Percentiles rank a stretch among this genome's conserved stretches.
phyloP scores from a whole-genome alignment of 2,113 vertebrate genomes.

The Entomyzon cyanotis region DNA sequence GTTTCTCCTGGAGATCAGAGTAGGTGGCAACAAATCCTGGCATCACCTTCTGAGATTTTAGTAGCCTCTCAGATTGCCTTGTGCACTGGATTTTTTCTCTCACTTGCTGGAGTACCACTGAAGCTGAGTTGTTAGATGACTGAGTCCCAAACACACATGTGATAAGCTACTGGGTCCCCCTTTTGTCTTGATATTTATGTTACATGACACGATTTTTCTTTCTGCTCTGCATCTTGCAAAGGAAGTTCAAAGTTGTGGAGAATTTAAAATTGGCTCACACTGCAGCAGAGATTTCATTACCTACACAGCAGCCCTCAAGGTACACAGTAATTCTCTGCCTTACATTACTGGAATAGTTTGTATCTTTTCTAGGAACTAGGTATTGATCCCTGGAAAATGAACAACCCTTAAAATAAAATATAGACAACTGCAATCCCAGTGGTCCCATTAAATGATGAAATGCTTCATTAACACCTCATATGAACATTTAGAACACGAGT shows the following conservation, averaged over 20 bases:
- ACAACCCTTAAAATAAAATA: slow-evolving; percentile 44
- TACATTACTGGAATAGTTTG: slow-evolving; percentile 47
- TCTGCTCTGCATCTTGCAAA: background rate
- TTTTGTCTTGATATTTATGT: background rate
- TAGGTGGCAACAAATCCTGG: background rate
- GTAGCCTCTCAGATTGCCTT: background rate
- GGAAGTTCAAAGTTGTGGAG: background rate
- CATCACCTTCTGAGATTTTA: background rate
- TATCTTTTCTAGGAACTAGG: slow-evolving; percentile 47
- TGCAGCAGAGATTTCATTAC: slow-evolving; percentile 10
- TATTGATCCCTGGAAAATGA: slow-evolving; percentile 57
- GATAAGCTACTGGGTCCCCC: background rate
- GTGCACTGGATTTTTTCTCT: background rate
- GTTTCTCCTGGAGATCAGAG: background rate
- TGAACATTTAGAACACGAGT: background rate
- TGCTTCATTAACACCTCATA: slow-evolving; percentile 45
- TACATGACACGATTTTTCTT: background rate
- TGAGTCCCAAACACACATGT: background rate
- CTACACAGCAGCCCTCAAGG: background rate
- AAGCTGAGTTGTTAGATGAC: background rate
- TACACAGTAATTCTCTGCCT: background rate
- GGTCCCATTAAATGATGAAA: slow-evolving; percentile 30
- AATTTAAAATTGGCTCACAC: background rate
- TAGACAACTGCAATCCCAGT: background rate
- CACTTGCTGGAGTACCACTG: background rate